Base-by-base conservation (phyloP, 2,888 invertebrate genomes). In the Himalopsyche kuldschensis region DNA sequence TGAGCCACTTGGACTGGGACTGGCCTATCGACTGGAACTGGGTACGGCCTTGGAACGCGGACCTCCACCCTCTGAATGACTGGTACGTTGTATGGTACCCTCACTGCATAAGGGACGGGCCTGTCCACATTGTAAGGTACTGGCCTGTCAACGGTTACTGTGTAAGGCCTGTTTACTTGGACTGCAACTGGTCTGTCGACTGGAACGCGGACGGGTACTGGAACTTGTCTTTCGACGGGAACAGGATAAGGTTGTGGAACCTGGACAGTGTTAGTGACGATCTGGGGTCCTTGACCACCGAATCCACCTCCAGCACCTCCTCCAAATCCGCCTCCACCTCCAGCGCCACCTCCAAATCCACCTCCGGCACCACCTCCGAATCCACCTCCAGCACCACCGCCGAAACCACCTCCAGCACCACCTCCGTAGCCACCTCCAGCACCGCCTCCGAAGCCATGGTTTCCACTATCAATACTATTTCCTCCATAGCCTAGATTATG, bases 131-230 rank as follows among this genome's bases (percentile, higher is more conserved):
- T 84, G 81, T 78, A 77, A 8, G 85, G 85, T 3, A 85, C 85
- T 31, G 80, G 75, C 20, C 55, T 20, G 10, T 55, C 81, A 8
- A 83, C 83, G 55, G 75, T 69, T 15, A 83, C 81, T 81, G 83
- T 69, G 41, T 76, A 75, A 63, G 55, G 55, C 86, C 88, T 91
- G 86, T 91, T 91, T 87, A 91, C 90, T 87, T 91, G 91, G 83
- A 92, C 91, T 20, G 92, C 92, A 3, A 91, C 91, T 81, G 91
- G 91, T 84, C 89, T 89, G 3, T 91, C 91, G 27, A 91, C 89
- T 87, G 91, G 93, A 0, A 93, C 92, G 0, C 92, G 92, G 8
- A 55, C 55, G 20, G 92, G 92, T 2, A 91, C 90, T 0, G 92
- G 92, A 0, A 92, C 90, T 85, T 89, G 90, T 15, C 90, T 89